Percentiles rank a stretch among this genome's conserved stretches.
phyloP scores from a whole-genome alignment of 2,888 invertebrate genomes.

The Crematogaster levior region DNA sequence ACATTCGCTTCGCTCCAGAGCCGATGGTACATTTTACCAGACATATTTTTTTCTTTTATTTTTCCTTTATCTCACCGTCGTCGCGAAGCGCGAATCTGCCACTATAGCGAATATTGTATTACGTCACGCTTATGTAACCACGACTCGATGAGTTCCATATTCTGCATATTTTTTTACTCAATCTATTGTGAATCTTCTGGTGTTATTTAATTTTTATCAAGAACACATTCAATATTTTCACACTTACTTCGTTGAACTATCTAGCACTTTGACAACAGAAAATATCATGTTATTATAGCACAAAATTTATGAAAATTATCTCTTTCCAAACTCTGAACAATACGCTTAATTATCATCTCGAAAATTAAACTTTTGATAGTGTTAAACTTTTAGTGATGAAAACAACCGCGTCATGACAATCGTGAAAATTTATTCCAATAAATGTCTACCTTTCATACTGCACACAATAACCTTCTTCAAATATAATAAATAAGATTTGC shows the following conservation, averaged over 20 bases:
- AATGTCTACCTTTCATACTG: not conserved
- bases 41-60: not conserved
- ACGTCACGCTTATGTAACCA: constrained; percentile 23
- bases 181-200: not conserved
- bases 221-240: not conserved
- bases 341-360: not conserved
- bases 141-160: constrained; percentile 8
- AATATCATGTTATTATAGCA: not conserved
- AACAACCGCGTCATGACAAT: not conserved
- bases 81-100: constrained; percentile 9
- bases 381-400: constrained; percentile 1
- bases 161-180: not conserved
- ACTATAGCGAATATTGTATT: constrained; percentile 29
- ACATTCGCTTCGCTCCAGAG: constrained; percentile 21
- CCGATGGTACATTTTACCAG: not conserved
- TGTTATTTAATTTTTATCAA: not conserved
- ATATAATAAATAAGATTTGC: constrained; percentile 14
- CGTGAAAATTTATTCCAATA: constrained; percentile 3
- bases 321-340: not conserved
- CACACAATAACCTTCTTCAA: not conserved
- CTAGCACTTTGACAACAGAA: not conserved
- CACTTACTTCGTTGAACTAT: not conserved
- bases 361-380: not conserved
- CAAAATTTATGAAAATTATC: not conserved
- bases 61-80: not conserved